These are phyloP conservation scores for Sylvietta virens DNA, from an alignment of 2,113 vertebrate genomes.

Conservation along the genomic window DNA sequence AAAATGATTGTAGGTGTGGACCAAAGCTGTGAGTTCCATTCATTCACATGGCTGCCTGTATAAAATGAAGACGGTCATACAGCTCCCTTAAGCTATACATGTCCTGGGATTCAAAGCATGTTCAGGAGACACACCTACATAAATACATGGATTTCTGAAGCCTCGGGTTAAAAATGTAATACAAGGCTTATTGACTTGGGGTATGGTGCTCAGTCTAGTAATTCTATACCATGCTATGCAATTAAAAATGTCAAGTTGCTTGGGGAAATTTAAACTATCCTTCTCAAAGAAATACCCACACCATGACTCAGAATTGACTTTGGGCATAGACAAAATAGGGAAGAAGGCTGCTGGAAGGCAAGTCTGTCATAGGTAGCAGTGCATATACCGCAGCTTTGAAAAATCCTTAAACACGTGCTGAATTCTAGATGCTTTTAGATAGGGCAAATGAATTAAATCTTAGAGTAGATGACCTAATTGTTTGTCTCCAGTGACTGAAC, in stretches of 20 bases:
- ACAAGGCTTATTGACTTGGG: neutral
- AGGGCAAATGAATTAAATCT: neutral
- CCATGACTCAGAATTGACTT: neutral
- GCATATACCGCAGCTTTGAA: neutral
- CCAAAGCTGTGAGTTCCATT: neutral
- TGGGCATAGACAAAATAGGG: neutral
- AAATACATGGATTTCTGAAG: conserved; percentile 16
- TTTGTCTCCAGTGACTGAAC: neutral
- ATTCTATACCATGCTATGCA: neutral
- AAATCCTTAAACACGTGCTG: neutral
- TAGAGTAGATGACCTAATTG: neutral
- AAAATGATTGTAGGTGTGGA: neutral
- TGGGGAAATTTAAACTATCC: neutral
- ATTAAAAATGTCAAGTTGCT: conserved; percentile 15
- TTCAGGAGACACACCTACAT: neutral
- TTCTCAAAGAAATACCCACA: neutral
- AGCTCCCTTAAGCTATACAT: neutral
- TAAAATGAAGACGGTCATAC: neutral
- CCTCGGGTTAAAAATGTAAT: conserved; percentile 20
- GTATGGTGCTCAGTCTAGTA: neutral
- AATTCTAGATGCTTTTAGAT: too few relatives aligned
- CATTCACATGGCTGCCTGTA: neutral
- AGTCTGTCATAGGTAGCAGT: neutral
- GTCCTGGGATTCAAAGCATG: neutral
- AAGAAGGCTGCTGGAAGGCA: neutral